A percentile compares a stretch with the other conserved stretches of the same genome.
Evolutionary conservation across 2,797 vertebrate genomes (phyloP).

Genomic region (Xerus rutilus): DNA sequence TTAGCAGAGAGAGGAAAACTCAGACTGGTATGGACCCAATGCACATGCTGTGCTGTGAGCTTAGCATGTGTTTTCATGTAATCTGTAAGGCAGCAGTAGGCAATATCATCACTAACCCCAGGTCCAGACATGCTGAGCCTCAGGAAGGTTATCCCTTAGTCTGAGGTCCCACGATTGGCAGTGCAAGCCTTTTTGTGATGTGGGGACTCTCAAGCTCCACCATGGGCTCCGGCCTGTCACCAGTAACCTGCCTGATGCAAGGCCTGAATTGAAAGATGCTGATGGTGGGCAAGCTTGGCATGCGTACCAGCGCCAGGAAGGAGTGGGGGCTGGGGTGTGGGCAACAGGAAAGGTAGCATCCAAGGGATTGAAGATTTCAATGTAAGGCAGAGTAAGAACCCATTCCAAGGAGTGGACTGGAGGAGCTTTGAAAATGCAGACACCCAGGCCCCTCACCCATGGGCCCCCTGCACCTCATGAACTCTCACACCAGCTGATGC

Average conservation of each 20-base stretch:
- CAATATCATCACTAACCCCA: neutral
- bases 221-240: fast-evolving
- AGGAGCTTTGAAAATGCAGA: neutral
- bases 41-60: neutral
- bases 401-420: neutral
- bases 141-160: neutral
- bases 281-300: neutral
- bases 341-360: neutral
- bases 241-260: too few relatives aligned
- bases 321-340: neutral
- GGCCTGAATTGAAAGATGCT: neutral
- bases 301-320: too few relatives aligned
- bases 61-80: fast-evolving
- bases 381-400: neutral
- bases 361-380: neutral
- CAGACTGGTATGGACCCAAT: neutral
- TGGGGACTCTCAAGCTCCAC: too few relatives aligned
- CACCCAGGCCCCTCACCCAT: fast-evolving
- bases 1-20: neutral
- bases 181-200: neutral
- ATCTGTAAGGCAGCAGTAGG: neutral
- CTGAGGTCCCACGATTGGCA: neutral
- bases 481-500: too few relatives aligned
- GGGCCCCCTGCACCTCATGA: neutral
- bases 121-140: neutral